Evolutionary conservation across 2,888 invertebrate species (phyloP), one percentile per base, ranked within the genome.

Genomic region (Didymodactylos carnosus): DNA sequence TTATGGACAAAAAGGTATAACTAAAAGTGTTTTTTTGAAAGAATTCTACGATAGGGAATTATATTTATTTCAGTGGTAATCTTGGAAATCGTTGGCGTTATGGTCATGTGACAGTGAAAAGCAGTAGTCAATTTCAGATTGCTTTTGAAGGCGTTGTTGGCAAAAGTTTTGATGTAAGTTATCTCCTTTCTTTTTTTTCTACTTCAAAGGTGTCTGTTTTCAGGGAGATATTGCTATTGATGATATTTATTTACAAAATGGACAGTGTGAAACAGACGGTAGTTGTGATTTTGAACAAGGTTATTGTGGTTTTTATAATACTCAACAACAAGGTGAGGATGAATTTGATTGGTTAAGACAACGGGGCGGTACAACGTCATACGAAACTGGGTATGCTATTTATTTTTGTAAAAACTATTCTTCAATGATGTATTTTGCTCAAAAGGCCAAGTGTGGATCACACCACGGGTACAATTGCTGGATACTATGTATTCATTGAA

Each of bases 221-320:
- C 23, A 39, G 40, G 79, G 79, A 27, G 81, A 81, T 71, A 80
- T 80, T 70, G 80, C 80, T 46, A 76, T 81, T 71, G 81, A 81
- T 77, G 81, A 81, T 73, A 76, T 80, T 39, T 75, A 73, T 13
- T 78, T 80, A 27, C 75, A 69, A 23, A 51, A 75, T 27, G 80
- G 80, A 72, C 29, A 77, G 7, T 81, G 80, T 76, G 3, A 39
- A 40, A n/a, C 29, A 11, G 74, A 74, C 29, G 62, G 29, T 29
- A 53, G 23, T 16, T 81, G 81, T 75, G 78, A 78, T 19, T 81
- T 81, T 77, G 80, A 80, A 75, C 76, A 75, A 62, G 72, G 40
- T 7, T 77, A 78, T 69, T 81, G 81, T 76, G 79, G 78, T 41
- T 81, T 76, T 78, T 78, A 76, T 39, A 79, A 81, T 76, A 77